Conservation (phyloP, 2,888 invertebrate species). For the Notodonta dromedarius region DNA sequence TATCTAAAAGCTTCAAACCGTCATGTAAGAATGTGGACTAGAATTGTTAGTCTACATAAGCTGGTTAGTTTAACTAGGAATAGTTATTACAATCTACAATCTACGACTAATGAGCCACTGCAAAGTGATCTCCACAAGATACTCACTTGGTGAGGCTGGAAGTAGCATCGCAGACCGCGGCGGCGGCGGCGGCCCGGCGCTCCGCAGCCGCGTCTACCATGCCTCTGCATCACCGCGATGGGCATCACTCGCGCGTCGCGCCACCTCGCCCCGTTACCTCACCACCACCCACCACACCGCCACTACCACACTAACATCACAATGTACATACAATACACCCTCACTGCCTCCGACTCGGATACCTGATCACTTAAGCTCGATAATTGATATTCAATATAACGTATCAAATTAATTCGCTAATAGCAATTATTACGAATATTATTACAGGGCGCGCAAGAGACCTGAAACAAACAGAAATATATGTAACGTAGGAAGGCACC, state of each 20-base stretch:
- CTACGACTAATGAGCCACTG: not conserved
- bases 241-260: slow-evolving; percentile 73
- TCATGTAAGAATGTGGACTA: too few relatives aligned
- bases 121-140: slow-evolving; percentile 5
- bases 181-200: slow-evolving; percentile 78
- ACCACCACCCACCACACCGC: slow-evolving; percentile 62
- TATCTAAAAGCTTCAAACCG: too few relatives aligned
- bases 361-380: slow-evolving; percentile 52
- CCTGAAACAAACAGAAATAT: slow-evolving; percentile 39
- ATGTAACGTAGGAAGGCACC: not conserved
- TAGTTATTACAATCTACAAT: not conserved
- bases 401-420: slow-evolving; percentile 30
- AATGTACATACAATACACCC: slow-evolving; percentile 55
- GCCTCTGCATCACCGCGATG: slow-evolving; percentile 81
- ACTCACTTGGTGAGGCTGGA: slow-evolving; percentile 79
- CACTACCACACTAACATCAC: slow-evolving; percentile 64
- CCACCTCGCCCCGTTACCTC: slow-evolving; percentile 57
- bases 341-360: slow-evolving; percentile 50
- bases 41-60: not conserved
- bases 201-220: slow-evolving; percentile 84
- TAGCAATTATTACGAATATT: slow-evolving; percentile 20
- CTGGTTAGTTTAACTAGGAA: not conserved
- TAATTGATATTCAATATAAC: slow-evolving; percentile 49
- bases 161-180: slow-evolving; percentile 69
- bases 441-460: slow-evolving; percentile 27